Percentiles rank a stretch among this genome's conserved stretches.
Conservation (phyloP, 37 sponge, comb jelly and placozoan genomes). For the Lycopodina hypogea region DNA sequence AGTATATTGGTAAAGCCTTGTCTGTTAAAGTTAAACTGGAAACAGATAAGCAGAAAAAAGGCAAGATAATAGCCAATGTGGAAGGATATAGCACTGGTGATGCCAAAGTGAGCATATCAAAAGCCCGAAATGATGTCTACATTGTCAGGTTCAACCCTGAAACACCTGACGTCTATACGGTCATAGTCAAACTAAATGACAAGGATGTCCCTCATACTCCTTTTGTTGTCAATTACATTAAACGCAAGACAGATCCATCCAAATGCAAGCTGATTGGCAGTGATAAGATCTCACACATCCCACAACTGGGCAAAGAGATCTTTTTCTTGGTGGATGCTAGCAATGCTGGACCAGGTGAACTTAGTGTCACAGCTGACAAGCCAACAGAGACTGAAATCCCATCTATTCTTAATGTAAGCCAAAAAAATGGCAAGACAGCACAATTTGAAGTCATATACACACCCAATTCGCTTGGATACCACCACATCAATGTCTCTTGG, state of each 20-base stretch:
- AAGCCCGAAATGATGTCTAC: no score
- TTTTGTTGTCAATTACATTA: conserved; percentile 33
- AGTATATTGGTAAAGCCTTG: no score
- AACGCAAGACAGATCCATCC: no score
- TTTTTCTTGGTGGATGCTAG: neutral
- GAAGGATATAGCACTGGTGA: no score
- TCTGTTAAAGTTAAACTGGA: no score
- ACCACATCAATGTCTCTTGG: conserved; percentile 34
- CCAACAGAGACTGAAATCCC: conserved; percentile 1
- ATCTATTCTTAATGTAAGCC: neutral
- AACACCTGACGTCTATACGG: conserved; percentile 36
- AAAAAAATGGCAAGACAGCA: neutral
- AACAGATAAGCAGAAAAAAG: no score
- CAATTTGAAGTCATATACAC: conserved; percentile 13
- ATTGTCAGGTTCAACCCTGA: conserved; percentile 31
- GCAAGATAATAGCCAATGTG: no score
- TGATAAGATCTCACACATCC: neutral
- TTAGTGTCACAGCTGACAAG: conserved; percentile 14
- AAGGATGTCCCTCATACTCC: conserved; percentile 52
- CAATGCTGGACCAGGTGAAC: conserved; percentile 38
- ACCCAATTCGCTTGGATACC: neutral
- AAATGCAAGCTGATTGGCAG: conserved; percentile 31
- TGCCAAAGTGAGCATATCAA: no score
- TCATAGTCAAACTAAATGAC: conserved; percentile 45
- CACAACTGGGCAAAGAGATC: conserved; percentile 2